A percentile compares a stretch with the other conserved stretches of the same genome.
Evolutionary conservation across 2,797 vertebrate species (phyloP).

Genomic region (Paguma larvata): DNA sequence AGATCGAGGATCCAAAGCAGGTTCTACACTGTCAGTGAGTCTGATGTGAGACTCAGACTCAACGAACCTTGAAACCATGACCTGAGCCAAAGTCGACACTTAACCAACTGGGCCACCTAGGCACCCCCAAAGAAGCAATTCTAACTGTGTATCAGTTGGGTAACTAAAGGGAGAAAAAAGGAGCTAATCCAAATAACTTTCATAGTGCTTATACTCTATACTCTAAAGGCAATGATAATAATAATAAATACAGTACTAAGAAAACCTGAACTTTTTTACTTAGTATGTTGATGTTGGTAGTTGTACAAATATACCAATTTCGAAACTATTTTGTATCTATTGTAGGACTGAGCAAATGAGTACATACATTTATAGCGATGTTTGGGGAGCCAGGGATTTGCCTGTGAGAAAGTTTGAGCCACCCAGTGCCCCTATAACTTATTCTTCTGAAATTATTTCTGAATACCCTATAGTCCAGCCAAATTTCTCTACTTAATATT

Average conservation of each 20-base stretch:
- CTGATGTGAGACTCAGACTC: too few relatives aligned
- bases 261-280: neutral
- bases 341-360: neutral
- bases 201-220: neutral
- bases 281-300: neutral
- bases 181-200: neutral
- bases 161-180: neutral
- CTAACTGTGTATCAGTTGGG: neutral
- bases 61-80: too few relatives aligned
- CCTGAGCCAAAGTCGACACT: too few relatives aligned
- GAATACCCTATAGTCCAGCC: neutral
- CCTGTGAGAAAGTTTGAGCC: neutral
- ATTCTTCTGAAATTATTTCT: slow-evolving; percentile 7
- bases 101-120: too few relatives aligned
- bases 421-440: neutral
- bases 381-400: neutral
- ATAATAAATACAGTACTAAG: neutral
- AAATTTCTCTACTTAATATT: neutral
- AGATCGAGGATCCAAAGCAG: too few relatives aligned
- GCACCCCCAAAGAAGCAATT: neutral
- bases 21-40: too few relatives aligned
- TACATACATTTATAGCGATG: neutral
- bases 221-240: neutral
- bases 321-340: neutral
- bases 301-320: neutral